phyloP scores from a whole-genome alignment of 1,140 invertebrate species.

The Ceratina australensis region DNA sequence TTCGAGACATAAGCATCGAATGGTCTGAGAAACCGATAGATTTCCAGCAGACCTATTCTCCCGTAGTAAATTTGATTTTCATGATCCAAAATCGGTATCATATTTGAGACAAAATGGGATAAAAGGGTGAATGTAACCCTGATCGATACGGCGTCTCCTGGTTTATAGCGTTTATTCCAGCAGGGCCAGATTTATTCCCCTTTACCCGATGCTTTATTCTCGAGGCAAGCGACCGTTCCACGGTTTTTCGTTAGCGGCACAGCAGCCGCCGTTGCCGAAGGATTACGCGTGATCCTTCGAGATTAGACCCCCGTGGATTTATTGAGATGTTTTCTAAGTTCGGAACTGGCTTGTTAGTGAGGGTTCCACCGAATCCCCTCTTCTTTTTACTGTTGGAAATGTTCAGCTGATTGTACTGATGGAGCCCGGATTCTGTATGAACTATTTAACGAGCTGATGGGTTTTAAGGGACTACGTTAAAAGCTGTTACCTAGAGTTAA shows the following conservation, averaged over 20 bases:
- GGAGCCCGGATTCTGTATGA: background rate
- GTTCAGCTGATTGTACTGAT: background rate
- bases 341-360: no score
- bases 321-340: constrained; percentile 2
- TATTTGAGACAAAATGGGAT: no score
- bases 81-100: no score
- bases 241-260: background rate
- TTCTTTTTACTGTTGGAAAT: background rate
- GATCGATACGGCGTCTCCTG: constrained; percentile 50
- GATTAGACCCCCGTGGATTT: constrained; percentile 12
- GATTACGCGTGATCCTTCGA: background rate
- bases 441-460: no score
- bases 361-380: background rate
- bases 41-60: no score
- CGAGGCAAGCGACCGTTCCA: no score
- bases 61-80: no score
- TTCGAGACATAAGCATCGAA: no score
- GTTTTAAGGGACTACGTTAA: no score
- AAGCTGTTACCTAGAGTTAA: no score
- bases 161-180: constrained; percentile 46
- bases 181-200: constrained; percentile 47
- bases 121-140: constrained; percentile 25
- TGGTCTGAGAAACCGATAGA: no score
- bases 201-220: background rate
- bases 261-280: background rate